Evolutionary conservation across 2,113 vertebrate species (phyloP).

Genomic region (Theropithecus gelada): DNA sequence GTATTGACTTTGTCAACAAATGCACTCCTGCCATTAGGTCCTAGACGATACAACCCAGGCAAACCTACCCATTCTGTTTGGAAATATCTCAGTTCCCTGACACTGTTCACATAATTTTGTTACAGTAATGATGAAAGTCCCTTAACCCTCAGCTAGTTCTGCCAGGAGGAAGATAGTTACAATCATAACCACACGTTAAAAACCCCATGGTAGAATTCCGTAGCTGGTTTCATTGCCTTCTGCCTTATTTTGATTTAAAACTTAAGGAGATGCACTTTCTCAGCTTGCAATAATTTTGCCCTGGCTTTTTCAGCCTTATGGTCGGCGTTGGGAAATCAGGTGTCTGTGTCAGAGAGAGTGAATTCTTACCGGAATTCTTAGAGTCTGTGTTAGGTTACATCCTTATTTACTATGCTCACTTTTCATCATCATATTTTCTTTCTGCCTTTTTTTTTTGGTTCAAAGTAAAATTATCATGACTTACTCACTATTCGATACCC

Average conservation of each 20-base stretch:
- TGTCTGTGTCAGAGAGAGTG: fast-evolving
- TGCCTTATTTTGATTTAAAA: neutral
- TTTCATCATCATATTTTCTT: neutral
- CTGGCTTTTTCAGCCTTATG: fast-evolving
- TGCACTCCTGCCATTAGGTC: fast-evolving
- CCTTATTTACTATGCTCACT: neutral
- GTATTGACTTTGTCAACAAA: fast-evolving
- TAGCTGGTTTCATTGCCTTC: neutral
- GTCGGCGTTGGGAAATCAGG: fast-evolving
- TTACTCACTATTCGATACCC: neutral
- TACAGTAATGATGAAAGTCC: neutral
- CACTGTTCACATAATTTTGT: neutral
- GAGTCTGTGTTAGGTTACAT: too few species aligned
- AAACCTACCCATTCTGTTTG: too few species aligned
- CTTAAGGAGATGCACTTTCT: neutral
- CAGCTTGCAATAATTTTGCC: neutral
- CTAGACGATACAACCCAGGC: fast-evolving
- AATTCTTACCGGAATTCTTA: neutral
- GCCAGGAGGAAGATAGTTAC: neutral
- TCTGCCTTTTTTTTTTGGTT: neutral
- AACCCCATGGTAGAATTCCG: too few species aligned
- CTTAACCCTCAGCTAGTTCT: neutral
- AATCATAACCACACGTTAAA: neutral
- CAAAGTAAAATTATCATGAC: neutral
- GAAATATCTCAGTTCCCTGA: neutral